Evolutionary conservation across 2,113 vertebrate genomes (phyloP), one percentile per base, ranked within the genome.

Genomic region (Chinchilla lanigera): DNA sequence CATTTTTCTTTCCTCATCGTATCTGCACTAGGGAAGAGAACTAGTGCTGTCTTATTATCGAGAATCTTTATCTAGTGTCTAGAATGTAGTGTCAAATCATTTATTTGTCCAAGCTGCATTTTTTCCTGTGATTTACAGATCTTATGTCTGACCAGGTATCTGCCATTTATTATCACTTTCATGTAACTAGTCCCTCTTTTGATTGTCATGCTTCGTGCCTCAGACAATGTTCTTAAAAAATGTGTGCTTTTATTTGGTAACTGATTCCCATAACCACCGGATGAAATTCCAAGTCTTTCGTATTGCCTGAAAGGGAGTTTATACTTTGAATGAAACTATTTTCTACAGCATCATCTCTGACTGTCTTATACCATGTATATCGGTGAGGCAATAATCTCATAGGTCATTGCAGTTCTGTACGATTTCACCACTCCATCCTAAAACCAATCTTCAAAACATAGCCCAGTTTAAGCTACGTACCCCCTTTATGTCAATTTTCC

Each of bases 11-110:
- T 88, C 44, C 3, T 85, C 7, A 13, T 60, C 33, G 41, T 41
- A 65, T 73, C 30, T 89, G 8, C n/a, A 65, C 38, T 35, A 81
- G 47, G n/a, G 47, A 88, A 93, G 35, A 87, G 13, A 84, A 52
- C 38, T 54, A 60, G 60, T 47, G 16, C 13, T 50, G 58, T 69
- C 47, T 67, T 3, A 65, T 78, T 38, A n/a, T 80, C 65, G 75
- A 50, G 71, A 47, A 19, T 87, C 26, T 50, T 69, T 93, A 28
- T 82, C 11, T 95, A 86, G 33, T 84, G 30, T 19, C 84, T 97
- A 54, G 3, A 20, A 91, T 35, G 60, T 80, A 71, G 8, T 41
- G 13, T 86, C 52, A 50, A 71, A 80, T 26, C 44, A 86, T 6
- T 5, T 93, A 19, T 47, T 60, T 20, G 38, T 47, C 10, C 19